These are phyloP conservation scores for Acrobeloides nanus DNA, from an alignment of 2,888 invertebrate species.

Conservation along the genomic window DNA sequence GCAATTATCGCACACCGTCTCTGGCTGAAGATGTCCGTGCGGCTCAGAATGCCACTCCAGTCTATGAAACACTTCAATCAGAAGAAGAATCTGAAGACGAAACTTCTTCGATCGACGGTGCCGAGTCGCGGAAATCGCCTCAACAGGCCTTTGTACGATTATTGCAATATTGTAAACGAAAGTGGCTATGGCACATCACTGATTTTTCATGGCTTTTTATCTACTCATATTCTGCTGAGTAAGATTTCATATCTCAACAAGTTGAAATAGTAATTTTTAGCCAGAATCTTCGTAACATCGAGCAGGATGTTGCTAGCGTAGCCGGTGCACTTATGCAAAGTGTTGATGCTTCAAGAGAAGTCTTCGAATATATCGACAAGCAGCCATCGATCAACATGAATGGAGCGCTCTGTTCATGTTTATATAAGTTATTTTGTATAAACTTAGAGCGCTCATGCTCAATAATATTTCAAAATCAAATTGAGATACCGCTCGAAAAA, in stretches of 20 bases:
- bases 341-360: constrained; percentile 56
- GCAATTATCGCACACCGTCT: constrained; percentile 28
- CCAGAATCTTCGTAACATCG: too few species aligned
- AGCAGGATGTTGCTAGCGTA: too few species aligned
- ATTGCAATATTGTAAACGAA: constrained; percentile 47
- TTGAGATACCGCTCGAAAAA: too few species aligned
- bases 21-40: constrained; percentile 29
- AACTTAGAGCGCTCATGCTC: too few species aligned
- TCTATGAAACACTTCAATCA: constrained; percentile 5
- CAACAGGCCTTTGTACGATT: constrained; percentile 45
- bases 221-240: too few species aligned
- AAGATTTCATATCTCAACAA: too few species aligned
- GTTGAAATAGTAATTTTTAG: too few species aligned
- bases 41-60: constrained; percentile 7
- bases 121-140: constrained; percentile 28
- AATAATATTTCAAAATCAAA: too few species aligned
- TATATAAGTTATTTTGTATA: too few species aligned
- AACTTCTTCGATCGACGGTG: constrained; percentile 9
- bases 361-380: constrained; percentile 55
- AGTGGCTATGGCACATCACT: constrained; percentile 52
- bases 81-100: constrained; percentile 5
- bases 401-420: too few species aligned
- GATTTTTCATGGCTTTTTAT: constrained; percentile 52
- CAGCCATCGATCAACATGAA: constrained; percentile 27
- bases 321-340: constrained; percentile 58